Conservation (phyloP, 2,113 vertebrate species). For the Lycocorax pyrrhopterus region DNA sequence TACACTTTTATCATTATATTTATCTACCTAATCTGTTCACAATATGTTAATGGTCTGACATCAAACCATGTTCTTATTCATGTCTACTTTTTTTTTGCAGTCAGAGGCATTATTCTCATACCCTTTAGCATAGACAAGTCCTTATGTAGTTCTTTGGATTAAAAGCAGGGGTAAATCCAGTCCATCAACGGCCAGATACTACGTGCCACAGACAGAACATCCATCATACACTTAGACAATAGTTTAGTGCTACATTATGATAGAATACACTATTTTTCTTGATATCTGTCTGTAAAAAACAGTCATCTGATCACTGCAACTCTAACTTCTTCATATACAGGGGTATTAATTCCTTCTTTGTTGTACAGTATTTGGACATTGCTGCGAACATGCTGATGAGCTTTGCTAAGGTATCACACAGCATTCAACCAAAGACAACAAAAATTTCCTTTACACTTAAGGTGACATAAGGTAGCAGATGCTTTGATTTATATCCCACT, state of each 20-base stretch:
- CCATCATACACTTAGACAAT: not conserved
- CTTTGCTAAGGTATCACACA: not conserved
- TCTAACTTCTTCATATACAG: not conserved
- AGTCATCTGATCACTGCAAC: not conserved
- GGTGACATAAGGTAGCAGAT: not conserved
- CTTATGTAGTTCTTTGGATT: not conserved
- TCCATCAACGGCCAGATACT: not conserved
- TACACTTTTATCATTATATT: not conserved
- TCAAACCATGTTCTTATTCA: not conserved
- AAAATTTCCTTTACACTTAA: not conserved
- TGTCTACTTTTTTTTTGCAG: not conserved
- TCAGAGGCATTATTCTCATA: not conserved
- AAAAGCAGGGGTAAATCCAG: not conserved
- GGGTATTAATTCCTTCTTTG: not conserved
- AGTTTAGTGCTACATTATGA: not conserved
- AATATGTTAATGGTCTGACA: not conserved
- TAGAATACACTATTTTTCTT: not conserved
- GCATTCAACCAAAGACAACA: not conserved
- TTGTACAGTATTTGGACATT: not conserved
- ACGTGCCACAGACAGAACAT: not conserved
- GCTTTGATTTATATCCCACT: constrained; percentile 26
- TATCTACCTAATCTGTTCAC: not conserved
- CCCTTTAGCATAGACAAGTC: not conserved
- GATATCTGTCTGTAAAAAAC: not conserved
- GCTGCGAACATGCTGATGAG: not conserved